Percentiles rank a stretch among this genome's conserved stretches.
Evolutionary conservation across 2,797 vertebrate species (phyloP).

Genomic region (Hylomyscus alleni): DNA sequence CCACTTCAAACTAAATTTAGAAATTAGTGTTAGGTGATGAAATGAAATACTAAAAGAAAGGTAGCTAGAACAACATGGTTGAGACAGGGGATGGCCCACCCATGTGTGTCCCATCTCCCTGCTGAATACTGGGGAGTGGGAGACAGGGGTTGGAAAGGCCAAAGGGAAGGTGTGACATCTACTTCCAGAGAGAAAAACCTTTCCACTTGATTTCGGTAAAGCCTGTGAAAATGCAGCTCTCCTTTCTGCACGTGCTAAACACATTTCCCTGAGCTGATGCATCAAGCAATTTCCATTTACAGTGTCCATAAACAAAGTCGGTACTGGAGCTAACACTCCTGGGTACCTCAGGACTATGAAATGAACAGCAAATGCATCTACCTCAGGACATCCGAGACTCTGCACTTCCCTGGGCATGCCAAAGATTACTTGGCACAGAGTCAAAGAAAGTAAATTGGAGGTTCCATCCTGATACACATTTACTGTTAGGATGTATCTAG

Average conservation of each 20-base stretch:
- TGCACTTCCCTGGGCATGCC: neutral
- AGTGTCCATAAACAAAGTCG: conserved; percentile 30
- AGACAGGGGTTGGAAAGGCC: neutral
- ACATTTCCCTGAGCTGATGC: neutral
- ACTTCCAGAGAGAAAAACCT: conserved; percentile 30
- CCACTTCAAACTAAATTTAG: conserved; percentile 31
- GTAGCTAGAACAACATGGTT: neutral
- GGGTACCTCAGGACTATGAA: conserved; percentile 19
- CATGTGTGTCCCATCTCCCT: neutral
- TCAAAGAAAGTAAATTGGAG: conserved; percentile 43
- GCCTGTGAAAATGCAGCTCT: conserved; percentile 8
- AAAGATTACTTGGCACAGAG: neutral
- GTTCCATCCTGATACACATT: neutral
- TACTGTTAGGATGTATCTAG: neutral
- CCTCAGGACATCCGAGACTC: neutral
- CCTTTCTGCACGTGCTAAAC: neutral
- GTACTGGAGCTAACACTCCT: neutral
- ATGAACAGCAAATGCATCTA: neutral
- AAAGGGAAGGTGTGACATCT: neutral
- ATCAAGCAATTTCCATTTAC: neutral
- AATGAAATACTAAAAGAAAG: neutral
- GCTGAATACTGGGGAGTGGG: neutral
- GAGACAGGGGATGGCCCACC: neutral
- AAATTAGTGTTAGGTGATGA: neutral
- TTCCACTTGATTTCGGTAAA: conserved; percentile 10